phyloP scores from a whole-genome alignment of 2,113 vertebrate genomes.

The Oreochromis tanganicae region DNA sequence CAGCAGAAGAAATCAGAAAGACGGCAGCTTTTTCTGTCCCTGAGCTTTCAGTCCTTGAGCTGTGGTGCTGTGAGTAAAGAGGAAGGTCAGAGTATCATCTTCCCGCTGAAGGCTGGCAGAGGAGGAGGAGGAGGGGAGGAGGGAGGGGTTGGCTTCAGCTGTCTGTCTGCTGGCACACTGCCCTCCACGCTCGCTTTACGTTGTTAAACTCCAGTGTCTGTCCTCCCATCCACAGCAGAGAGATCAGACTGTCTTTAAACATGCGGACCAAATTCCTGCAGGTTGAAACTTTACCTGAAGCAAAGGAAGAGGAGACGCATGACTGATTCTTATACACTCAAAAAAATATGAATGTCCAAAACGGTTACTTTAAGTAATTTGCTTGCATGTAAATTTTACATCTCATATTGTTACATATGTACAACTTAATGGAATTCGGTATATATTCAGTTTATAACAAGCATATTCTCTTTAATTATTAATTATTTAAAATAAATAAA shows the following conservation, averaged over 20 bases:
- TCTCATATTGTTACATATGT: background rate
- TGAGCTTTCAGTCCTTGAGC: background rate
- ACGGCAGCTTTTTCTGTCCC: background rate
- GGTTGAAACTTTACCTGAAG: background rate
- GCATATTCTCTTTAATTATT: background rate
- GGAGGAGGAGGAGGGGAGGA: background rate
- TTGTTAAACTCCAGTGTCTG: background rate
- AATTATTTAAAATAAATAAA: background rate
- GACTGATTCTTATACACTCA: background rate
- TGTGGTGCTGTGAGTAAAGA: background rate
- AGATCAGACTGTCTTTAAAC: background rate
- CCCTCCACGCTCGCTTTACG: background rate
- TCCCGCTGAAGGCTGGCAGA: background rate
- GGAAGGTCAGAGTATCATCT: slow-evolving; percentile 56
- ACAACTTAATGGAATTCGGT: background rate
- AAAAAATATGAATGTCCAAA: background rate
- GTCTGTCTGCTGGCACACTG: slow-evolving; percentile 34
- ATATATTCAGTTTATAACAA: background rate
- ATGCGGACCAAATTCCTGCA: background rate
- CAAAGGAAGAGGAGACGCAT: background rate
- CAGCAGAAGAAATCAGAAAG: background rate
- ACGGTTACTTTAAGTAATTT: background rate
- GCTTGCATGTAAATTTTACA: background rate
- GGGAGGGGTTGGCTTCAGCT: slow-evolving; percentile 30
- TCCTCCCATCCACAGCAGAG: background rate